phyloP scores from a whole-genome alignment of 2,888 invertebrate species.

The Lepidochrysops patricia region DNA sequence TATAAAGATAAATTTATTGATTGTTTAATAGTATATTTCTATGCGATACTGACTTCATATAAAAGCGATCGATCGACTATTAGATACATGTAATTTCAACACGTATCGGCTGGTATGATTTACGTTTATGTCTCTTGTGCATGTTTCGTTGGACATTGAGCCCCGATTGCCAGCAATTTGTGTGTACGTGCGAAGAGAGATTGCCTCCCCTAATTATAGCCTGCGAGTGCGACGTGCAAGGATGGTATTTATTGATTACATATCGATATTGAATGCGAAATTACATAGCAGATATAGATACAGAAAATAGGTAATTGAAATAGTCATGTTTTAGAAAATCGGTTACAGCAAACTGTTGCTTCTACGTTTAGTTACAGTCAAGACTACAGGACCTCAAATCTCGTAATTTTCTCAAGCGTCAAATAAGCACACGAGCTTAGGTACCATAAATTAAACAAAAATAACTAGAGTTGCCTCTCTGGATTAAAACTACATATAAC shows the following conservation, averaged over 20 bases:
- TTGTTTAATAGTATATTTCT: background rate
- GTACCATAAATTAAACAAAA: too few species aligned
- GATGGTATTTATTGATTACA: slow-evolving; percentile 17
- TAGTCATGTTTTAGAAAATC: background rate
- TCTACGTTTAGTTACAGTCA: background rate
- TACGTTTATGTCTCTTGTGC: slow-evolving; percentile 6
- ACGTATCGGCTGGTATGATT: slow-evolving; percentile 10
- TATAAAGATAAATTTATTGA: too few species aligned
- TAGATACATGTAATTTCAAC: slow-evolving; percentile 6
- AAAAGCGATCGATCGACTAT: background rate
- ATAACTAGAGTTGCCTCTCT: too few species aligned
- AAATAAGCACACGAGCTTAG: too few species aligned
- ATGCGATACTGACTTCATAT: background rate
- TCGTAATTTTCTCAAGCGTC: too few species aligned
- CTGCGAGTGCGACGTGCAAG: slow-evolving; percentile 23
- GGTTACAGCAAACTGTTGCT: background rate
- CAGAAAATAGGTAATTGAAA: background rate
- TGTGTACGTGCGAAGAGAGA: slow-evolving; percentile 62
- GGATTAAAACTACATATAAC: background rate
- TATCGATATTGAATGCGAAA: slow-evolving; percentile 1
- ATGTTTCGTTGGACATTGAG: slow-evolving; percentile 20
- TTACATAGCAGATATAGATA: too few species aligned
- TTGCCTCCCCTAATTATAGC: slow-evolving; percentile 54
- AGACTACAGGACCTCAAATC: too few species aligned
- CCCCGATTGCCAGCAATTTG: slow-evolving; percentile 53